These are phyloP conservation scores for Notamacropus eugenii DNA, from an alignment of 2,797 vertebrate genomes.

Conservation along the genomic window DNA sequence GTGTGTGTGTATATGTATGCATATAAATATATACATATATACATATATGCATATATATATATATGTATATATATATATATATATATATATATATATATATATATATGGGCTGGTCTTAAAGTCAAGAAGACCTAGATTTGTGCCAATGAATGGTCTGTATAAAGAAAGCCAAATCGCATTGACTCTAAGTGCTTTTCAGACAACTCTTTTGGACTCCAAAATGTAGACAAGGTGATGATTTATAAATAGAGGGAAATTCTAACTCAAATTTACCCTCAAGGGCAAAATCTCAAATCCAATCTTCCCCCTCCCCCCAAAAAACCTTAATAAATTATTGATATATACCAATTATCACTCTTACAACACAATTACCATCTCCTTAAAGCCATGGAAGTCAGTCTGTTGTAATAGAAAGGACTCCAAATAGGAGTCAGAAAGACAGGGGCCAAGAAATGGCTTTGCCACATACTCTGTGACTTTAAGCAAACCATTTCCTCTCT, in stretches of 20 bases:
- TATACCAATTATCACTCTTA: background rate
- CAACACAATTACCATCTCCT: background rate
- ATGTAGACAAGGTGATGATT: background rate
- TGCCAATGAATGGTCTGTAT: background rate
- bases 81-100: no score
- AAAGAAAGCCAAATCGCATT: background rate
- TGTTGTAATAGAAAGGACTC: background rate
- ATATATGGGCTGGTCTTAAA: background rate
- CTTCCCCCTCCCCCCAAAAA: background rate
- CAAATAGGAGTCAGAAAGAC: background rate
- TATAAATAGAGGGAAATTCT: background rate
- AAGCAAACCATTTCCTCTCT: background rate
- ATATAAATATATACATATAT: no score
- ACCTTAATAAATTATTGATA: background rate
- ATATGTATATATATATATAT: no score
- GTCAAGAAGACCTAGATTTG: background rate
- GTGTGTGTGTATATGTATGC: no score
- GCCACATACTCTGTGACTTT: background rate
- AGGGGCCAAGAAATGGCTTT: background rate
- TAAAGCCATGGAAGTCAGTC: background rate
- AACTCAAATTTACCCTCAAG: background rate
- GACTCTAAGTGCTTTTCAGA: background rate
- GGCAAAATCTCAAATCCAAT: background rate
- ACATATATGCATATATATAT: no score
- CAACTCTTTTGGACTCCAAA: background rate